phyloP scores from a whole-genome alignment of 2,113 vertebrate genomes.

The Balaenoptera acutorostrata region DNA sequence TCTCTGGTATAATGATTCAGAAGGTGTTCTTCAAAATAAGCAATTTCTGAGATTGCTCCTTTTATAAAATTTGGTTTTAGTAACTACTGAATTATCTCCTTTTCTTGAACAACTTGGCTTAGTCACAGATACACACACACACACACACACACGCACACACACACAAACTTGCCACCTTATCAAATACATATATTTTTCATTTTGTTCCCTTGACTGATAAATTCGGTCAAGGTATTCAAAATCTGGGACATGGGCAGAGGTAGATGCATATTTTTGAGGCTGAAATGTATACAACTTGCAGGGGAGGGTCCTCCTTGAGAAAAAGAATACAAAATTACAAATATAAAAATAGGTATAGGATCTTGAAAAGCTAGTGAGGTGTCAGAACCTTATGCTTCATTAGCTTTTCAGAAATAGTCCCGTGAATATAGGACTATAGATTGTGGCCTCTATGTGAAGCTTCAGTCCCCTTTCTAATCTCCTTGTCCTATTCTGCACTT shows the following conservation, averaged over 20 bases:
- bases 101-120: background rate
- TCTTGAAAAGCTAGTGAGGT: background rate
- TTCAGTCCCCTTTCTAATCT: background rate
- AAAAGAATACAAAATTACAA: background rate
- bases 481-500: background rate
- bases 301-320: background rate
- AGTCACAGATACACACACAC: background rate
- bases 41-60: background rate
- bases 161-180: background rate
- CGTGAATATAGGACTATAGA: background rate
- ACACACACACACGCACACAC: background rate
- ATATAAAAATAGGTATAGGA: background rate
- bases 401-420: background rate
- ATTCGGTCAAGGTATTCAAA: background rate
- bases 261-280: background rate
- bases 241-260: background rate
- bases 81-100: background rate
- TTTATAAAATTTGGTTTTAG: background rate
- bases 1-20: background rate
- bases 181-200: background rate
- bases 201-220: background rate
- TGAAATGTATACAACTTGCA: background rate
- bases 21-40: background rate
- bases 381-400: background rate
- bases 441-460: background rate